Evolutionary conservation across 2,888 invertebrate species (phyloP).

Genomic region (Venusia cambrica): DNA sequence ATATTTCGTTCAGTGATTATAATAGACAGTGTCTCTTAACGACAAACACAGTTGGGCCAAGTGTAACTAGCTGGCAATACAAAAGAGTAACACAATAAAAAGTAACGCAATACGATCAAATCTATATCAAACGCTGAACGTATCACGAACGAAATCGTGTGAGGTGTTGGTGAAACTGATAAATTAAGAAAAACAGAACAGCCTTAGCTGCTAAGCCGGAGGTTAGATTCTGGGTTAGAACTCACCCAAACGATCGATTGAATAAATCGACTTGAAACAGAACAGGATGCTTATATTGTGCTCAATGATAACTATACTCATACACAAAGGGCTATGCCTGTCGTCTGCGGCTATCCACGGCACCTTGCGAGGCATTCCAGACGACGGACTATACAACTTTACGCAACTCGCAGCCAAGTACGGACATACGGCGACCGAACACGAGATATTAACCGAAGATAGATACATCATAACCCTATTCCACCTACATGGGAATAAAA

Average conservation of each 20-base stretch:
- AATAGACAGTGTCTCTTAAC: neutral
- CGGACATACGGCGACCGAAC: constrained; percentile 27
- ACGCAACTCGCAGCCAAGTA: constrained; percentile 27
- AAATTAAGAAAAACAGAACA: too few species aligned
- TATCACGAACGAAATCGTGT: too few species aligned
- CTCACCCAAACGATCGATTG: too few species aligned
- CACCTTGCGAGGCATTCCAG: constrained; percentile 15
- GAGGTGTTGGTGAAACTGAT: too few species aligned
- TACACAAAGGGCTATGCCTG: neutral
- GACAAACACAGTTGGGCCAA: neutral
- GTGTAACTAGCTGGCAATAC: too few species aligned
- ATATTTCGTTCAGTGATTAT: constrained; percentile 2
- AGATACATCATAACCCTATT: constrained; percentile 40
- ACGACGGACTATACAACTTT: constrained; percentile 27
- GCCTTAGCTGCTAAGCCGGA: too few species aligned
- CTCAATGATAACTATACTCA: neutral
- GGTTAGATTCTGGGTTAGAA: too few species aligned
- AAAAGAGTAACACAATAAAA: too few species aligned
- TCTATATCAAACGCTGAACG: too few species aligned
- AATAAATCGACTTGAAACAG: too few species aligned
- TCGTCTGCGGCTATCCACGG: neutral
- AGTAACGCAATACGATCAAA: too few species aligned
- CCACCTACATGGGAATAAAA: constrained; percentile 33
- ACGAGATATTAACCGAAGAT: constrained; percentile 40
- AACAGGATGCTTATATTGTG: constrained; percentile 9